These are phyloP conservation scores for Apostichopus californicus DNA, from an alignment of 35 echinoderm and acorn worm genomes.

Conservation along the genomic window DNA sequence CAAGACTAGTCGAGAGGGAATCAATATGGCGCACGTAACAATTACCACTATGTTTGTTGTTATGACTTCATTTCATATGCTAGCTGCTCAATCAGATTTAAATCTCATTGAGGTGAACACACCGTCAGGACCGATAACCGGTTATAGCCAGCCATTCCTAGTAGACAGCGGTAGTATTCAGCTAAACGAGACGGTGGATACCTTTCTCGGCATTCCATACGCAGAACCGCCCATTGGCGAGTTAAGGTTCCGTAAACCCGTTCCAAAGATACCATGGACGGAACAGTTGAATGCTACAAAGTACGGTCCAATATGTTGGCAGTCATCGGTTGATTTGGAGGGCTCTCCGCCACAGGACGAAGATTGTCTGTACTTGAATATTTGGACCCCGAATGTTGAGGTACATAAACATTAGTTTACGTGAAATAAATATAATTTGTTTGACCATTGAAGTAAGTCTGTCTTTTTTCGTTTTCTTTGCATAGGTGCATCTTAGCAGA, in stretches of 20 bases:
- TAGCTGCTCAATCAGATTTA: not conserved
- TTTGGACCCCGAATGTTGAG: slow-evolving; percentile 3
- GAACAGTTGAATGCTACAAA: slow-evolving; percentile 32
- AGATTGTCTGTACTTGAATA: slow-evolving; percentile 51
- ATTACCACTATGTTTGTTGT: no score
- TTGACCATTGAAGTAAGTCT: no score
- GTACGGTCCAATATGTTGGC: slow-evolving; percentile 54
- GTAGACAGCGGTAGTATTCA: slow-evolving; percentile 5
- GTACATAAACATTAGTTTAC: no score
- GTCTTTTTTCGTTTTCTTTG: no score
- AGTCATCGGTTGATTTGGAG: not conserved
- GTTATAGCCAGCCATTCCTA: not conserved
- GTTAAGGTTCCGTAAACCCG: slow-evolving; percentile 44
- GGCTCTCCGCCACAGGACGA: slow-evolving; percentile 6
- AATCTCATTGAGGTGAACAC: slow-evolving; percentile 1
- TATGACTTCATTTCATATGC: not conserved
- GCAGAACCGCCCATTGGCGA: slow-evolving; percentile 60
- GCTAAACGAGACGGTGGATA: slow-evolving; percentile 1
- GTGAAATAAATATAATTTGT: no score
- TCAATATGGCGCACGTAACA: no score
- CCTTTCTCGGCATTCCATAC: slow-evolving; percentile 68
- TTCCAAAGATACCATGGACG: slow-evolving; percentile 42
- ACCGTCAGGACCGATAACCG: not conserved
- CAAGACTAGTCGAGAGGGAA: no score
- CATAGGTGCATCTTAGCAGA: no score